phyloP scores from a whole-genome alignment of 2,797 vertebrate genomes.

The Rhincodon typus region DNA sequence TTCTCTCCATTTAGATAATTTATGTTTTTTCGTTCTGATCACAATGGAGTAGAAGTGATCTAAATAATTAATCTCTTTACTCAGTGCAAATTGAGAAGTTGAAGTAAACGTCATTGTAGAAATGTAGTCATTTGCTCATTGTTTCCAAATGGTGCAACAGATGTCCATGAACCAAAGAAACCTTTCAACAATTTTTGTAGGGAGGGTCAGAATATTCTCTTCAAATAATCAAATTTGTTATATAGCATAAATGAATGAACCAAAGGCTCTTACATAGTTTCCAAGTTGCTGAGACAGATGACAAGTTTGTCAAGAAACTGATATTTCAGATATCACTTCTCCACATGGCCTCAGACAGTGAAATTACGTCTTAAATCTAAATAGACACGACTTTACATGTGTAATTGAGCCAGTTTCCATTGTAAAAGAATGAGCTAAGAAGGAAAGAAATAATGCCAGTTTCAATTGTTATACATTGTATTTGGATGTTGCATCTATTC shows the following conservation, averaged over 20 bases:
- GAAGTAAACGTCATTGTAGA: neutral
- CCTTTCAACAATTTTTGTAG: neutral
- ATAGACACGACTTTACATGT: neutral
- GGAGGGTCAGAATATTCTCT: neutral
- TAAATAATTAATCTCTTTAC: neutral
- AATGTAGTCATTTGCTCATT: neutral
- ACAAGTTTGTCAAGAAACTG: neutral
- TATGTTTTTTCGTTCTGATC: no score
- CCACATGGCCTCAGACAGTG: neutral
- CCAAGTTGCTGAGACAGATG: neutral
- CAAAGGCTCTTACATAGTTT: neutral
- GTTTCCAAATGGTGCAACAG: neutral
- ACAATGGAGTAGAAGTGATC: neutral
- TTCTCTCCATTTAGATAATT: no score
- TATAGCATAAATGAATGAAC: neutral
- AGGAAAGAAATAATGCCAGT: neutral
- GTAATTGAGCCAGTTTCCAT: neutral
- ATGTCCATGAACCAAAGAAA: neutral
- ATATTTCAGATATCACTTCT: neutral
- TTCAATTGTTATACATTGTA: neutral
- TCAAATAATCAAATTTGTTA: neutral
- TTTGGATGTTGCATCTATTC: neutral
- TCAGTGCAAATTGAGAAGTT: neutral
- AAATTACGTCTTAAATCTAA: neutral
- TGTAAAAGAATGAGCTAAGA: neutral